Percentiles rank a stretch among this genome's conserved stretches.
These are phyloP conservation scores for Brachionus asplanchnoidis DNA, from an alignment of 1,140 invertebrate species.

Conservation along the genomic window DNA sequence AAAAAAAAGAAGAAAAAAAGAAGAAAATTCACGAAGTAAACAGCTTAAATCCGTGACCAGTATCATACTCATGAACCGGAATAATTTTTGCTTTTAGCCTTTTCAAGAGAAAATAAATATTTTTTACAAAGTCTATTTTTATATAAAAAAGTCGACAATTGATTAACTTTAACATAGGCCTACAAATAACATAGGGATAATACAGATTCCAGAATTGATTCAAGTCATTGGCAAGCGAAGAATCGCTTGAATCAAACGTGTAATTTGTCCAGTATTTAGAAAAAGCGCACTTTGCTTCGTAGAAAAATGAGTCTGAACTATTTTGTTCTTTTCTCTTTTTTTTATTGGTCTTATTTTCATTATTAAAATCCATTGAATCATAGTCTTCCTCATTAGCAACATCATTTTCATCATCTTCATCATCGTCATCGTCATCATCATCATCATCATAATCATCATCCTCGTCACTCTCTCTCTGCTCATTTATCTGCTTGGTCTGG, in stretches of 20 bases:
- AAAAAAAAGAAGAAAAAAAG: background rate
- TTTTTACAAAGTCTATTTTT: slow-evolving; percentile 33
- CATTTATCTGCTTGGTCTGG: background rate
- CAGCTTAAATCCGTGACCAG: slow-evolving; percentile 55
- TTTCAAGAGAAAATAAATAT: background rate
- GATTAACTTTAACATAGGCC: slow-evolving; percentile 15
- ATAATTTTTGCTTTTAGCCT: background rate
- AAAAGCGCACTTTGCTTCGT: slow-evolving; percentile 38
- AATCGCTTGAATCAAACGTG: background rate
- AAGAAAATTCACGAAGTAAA: slow-evolving; percentile 42
- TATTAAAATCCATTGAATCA: background rate
- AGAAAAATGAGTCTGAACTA: background rate
- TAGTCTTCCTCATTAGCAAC: background rate
- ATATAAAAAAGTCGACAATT: slow-evolving; percentile 38
- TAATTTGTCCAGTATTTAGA: slow-evolving; percentile 5
- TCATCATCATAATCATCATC: background rate
- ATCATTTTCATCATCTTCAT: background rate
- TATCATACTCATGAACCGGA: slow-evolving; percentile 47
- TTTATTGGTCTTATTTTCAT: background rate
- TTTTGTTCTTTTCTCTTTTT: background rate
- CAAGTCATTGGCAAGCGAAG: background rate
- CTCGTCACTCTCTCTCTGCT: background rate
- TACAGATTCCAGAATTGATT: slow-evolving; percentile 36
- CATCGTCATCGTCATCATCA: background rate
- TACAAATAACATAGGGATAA: slow-evolving; percentile 8